Evolutionary conservation across 1,140 invertebrate species (phyloP).

Genomic region (Acromyrmex charruanus): DNA sequence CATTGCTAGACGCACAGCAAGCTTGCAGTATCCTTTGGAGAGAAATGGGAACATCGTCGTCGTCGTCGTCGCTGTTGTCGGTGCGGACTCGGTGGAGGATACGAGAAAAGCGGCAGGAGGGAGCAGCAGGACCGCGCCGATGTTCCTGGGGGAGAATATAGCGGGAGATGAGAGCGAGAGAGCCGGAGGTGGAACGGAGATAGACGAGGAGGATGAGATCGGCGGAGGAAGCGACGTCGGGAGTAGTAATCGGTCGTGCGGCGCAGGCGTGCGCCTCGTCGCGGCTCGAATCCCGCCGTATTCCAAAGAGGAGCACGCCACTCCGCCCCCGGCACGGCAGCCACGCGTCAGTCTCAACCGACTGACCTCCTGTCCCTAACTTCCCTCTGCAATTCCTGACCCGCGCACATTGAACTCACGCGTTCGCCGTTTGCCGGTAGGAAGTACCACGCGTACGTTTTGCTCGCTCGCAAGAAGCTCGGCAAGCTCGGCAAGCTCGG

Average conservation of each 20-base stretch:
- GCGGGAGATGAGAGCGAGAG: constrained; percentile 32
- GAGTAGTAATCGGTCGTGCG: constrained; percentile 45
- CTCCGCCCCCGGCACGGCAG: constrained; percentile 84
- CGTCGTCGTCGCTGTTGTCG: constrained; percentile 43
- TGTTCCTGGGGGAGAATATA: constrained; percentile 52
- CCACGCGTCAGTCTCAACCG: constrained; percentile 83
- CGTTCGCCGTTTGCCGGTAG: constrained; percentile 57
- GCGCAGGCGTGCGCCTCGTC: constrained; percentile 83
- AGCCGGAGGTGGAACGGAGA: constrained; percentile 55
- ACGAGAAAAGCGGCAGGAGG: constrained; percentile 16
- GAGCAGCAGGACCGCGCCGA: constrained; percentile 52
- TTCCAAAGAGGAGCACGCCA: constrained; percentile 84
- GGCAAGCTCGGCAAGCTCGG: background rate
- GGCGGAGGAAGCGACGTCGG: constrained; percentile 57
- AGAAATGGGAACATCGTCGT: constrained; percentile 58
- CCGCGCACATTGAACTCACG: constrained; percentile 76
- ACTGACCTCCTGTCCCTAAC: constrained; percentile 82
- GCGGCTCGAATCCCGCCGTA: constrained; percentile 84
- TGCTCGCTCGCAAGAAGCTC: constrained; percentile 19
- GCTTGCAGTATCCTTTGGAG: constrained; percentile 35
- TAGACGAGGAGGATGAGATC: constrained; percentile 44
- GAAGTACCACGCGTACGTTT: constrained; percentile 50
- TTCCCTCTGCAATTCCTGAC: constrained; percentile 77
- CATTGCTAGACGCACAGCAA: constrained; percentile 13
- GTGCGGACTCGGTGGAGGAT: constrained; percentile 29